Percentiles rank a stretch among this genome's conserved stretches.
Conservation (phyloP, 2,113 vertebrate genomes). For the Aix galericulata region DNA sequence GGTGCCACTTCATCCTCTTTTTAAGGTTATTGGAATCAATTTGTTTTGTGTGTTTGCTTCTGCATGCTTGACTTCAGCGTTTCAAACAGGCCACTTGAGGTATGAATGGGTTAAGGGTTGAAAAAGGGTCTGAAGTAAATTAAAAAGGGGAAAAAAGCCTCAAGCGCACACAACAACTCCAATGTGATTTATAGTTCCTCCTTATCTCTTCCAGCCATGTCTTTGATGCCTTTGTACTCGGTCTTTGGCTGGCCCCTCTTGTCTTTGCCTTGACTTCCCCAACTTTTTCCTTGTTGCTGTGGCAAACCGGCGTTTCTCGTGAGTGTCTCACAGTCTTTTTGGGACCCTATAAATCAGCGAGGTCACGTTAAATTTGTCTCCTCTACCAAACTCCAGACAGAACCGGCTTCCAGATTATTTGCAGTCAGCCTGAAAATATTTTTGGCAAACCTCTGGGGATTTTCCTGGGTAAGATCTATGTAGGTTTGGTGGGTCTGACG, state of each 20-base stretch:
- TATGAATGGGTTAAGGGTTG: neutral
- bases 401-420: neutral
- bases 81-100: neutral
- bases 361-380: neutral
- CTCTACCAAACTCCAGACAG: neutral
- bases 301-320: neutral
- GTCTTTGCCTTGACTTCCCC: neutral
- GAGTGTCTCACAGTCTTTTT: neutral
- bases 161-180: neutral
- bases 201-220: neutral
- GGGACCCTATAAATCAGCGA: neutral
- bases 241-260: neutral
- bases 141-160: neutral
- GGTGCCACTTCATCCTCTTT: neutral
- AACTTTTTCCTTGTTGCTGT: neutral
- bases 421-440: neutral
- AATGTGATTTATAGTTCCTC: neutral
- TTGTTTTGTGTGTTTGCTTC: accelerated
- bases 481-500: neutral
- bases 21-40: neutral
- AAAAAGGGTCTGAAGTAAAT: neutral
- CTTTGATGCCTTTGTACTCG: slow-evolving; percentile 12
- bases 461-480: neutral
- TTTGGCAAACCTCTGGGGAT: neutral
- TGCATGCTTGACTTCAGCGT: neutral